A percentile compares a stretch with the other conserved stretches of the same genome.
These are phyloP conservation scores for Resseliella maxima DNA, from an alignment of 2,888 invertebrate genomes.

Conservation along the genomic window DNA sequence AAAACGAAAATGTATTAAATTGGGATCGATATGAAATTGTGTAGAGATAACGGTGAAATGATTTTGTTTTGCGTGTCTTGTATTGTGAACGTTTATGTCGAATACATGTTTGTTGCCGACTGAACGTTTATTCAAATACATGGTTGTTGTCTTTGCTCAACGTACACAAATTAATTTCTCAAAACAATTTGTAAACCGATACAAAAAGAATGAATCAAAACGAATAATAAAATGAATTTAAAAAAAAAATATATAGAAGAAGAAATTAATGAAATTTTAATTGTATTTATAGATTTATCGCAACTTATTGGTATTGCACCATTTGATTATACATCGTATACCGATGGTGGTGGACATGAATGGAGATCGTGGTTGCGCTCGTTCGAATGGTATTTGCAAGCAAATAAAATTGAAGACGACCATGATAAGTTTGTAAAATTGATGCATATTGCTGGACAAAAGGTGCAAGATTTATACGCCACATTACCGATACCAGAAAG, in stretches of 20 bases:
- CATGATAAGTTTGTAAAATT: constrained; percentile 58
- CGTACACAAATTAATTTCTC: background rate
- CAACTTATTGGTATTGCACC: background rate
- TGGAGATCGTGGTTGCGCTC: constrained; percentile 58
- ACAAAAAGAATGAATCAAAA: too few relatives aligned
- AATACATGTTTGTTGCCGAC: too few relatives aligned
- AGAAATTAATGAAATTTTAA: too few relatives aligned
- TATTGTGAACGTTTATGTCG: too few relatives aligned
- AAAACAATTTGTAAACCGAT: too few relatives aligned
- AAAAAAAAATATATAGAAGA: background rate
- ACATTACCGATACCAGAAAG: constrained; percentile 57
- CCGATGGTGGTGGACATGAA: constrained; percentile 47
- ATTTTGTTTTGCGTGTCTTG: too few relatives aligned
- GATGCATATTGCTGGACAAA: constrained; percentile 58
- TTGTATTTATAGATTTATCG: background rate
- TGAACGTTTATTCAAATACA: too few relatives aligned
- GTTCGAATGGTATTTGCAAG: constrained; percentile 57
- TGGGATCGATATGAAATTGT: too few relatives aligned
- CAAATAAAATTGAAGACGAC: constrained; percentile 58
- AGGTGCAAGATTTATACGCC: constrained; percentile 58
- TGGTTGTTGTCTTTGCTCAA: too few relatives aligned
- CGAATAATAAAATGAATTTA: background rate
- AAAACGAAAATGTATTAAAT: too few relatives aligned
- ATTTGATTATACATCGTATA: background rate
- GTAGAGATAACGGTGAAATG: too few relatives aligned